Evolutionary conservation across 2,113 vertebrate genomes (phyloP), one percentile per base, ranked within the genome.

Genomic region (Sapayoa aenigma): DNA sequence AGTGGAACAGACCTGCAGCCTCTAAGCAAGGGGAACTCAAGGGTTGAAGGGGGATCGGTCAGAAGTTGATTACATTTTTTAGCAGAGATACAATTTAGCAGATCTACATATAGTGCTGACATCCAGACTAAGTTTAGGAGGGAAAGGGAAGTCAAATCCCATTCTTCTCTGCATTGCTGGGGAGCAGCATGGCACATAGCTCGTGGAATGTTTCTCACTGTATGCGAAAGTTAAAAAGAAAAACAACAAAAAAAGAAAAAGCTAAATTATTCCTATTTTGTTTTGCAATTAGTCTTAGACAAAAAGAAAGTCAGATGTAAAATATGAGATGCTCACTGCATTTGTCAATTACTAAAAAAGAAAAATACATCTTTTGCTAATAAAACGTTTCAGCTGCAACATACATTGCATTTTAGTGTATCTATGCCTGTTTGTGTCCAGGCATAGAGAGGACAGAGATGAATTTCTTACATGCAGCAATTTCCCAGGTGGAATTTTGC

Each of bases 401-500:
- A 11, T 42, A 23, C 1, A 1, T 58, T 73, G 22, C 6, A 22
- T 75, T 62, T 82, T 50, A 42, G 23, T 62, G 66, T 50, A 67
- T 42, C n/a, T 73, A 4, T 60, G 6, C 2, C 1, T 3, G 8
- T 52, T 75, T 78, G 23, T 49, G 87, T 85, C 18, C 67, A 86
- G 50, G 55, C 50, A 25, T 2, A 28, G 27, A 59, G 6, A 93
- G 30, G 44, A 87, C 59, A 91, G 59, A 91, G 37, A 80, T 5
- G 2, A 71, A 77, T 80, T 65, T 60, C 84, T 73, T 4, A 6
- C 5, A 73, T 4, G 9, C 50, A 79, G 41, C 23, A 24, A 30
- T 67, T 90, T 95, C 55, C 50, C 72, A 84, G 55, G 75, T 93
- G 72, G 59, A 86, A 86, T 4, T 94, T 83, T 83, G 90, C 55